Evolutionary conservation across 2,797 vertebrate genomes (phyloP), one percentile per base, ranked within the genome.

Genomic region (Mionectes olivaceus): DNA sequence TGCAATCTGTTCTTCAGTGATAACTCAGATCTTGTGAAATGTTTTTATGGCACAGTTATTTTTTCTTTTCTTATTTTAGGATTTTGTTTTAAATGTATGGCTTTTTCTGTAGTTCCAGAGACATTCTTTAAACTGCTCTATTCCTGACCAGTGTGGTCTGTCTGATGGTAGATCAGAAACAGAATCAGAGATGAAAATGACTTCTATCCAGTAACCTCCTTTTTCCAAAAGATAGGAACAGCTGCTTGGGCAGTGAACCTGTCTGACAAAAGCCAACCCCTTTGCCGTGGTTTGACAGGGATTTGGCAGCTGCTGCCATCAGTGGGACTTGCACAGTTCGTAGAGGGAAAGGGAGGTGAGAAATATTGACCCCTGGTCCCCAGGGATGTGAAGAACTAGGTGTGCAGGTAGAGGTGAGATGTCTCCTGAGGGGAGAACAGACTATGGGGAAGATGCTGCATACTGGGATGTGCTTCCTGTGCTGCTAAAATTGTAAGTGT

Each of bases 381-480:
- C 24, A 27, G 37, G 25, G 49, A 19, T 1, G 2, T 8, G 33
- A 11, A 73, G 13, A 83, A 49, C 32, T 0, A 0, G 7, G 6
- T 41, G 14, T 57, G 33, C 2, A 4, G 44, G 49, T 25, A 68
- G 7, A 30, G n/a, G 19, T 3, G 8, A 67, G 28, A 55, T 0
- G 0, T 22, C 18, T 64, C 22, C 28, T 61, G 46, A 27, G 35
- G 35, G 24, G 30, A 27, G n/a, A 64, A 19, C 0, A 0, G 53
- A 9, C 19, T n/a, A 0, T 0, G 2, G 16, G 24, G 10, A 77
- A 63, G 25, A 19, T 67, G 23, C 21, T 10, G 2, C 27, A n/a
- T 5, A 4, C 22, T 50, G 53, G 27, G 39, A 28, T 76, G 17
- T 47, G 39, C n/a, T 87, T 70, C 18, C 39, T 52, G 30, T 0